These are phyloP conservation scores for Drosophila neocordata DNA, from an alignment of 1,140 invertebrate genomes.

Conservation along the genomic window DNA sequence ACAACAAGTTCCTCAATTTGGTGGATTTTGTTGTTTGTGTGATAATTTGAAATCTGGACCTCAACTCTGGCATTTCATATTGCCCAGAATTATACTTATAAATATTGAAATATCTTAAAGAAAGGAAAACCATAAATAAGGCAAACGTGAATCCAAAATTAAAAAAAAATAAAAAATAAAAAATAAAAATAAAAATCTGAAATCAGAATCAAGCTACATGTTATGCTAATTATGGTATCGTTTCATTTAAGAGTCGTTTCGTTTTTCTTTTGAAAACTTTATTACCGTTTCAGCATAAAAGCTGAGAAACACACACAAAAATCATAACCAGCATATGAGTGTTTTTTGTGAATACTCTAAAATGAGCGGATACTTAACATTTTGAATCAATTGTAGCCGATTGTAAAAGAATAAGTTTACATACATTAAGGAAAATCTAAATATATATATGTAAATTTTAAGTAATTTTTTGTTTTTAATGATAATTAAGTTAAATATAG, in stretches of 20 bases:
- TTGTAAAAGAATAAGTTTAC: no score
- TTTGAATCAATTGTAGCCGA: no score
- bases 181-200: not conserved
- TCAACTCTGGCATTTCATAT: constrained; percentile 10
- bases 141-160: not conserved
- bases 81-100: constrained; percentile 10
- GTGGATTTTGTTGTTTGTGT: constrained; percentile 1
- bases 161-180: not conserved
- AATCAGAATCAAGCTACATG: constrained; percentile 9
- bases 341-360: not conserved
- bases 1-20: constrained; percentile 8
- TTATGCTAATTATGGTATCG: constrained; percentile 5
- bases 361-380: no score
- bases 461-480: no score
- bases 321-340: not conserved
- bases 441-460: no score
- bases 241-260: not conserved
- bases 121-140: constrained; percentile 10
- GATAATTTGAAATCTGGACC: constrained; percentile 10
- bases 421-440: no score
- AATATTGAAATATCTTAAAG: constrained; percentile 11
- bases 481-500: no score
- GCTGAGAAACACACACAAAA: not conserved
- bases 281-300: constrained; percentile 3
- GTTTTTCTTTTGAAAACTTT: constrained; percentile 12